A percentile compares a stretch with the other conserved stretches of the same genome.
phyloP scores from a whole-genome alignment of 1,140 invertebrate species.

The Conus betulinus region DNA sequence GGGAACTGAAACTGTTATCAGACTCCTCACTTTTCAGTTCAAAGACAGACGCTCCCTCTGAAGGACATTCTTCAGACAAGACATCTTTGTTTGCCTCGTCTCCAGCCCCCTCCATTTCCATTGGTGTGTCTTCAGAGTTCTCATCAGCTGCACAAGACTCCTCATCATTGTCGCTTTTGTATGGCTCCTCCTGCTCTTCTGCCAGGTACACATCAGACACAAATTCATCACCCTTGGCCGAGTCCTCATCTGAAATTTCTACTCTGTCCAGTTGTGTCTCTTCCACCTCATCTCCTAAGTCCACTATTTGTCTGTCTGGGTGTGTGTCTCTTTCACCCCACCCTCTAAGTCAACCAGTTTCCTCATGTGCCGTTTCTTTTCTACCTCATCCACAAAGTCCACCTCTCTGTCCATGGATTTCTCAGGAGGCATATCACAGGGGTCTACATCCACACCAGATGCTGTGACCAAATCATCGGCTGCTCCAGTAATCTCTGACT shows the following conservation, averaged over 20 bases:
- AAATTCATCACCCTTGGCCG: background rate
- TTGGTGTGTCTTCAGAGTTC: background rate
- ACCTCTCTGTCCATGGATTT: background rate
- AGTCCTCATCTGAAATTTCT: background rate
- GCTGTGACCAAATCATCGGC: background rate
- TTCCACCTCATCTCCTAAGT: background rate
- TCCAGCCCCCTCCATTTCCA: background rate
- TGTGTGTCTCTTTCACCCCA: too few species aligned
- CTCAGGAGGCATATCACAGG: background rate
- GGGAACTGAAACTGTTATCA: background rate
- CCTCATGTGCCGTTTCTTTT: background rate
- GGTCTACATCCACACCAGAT: background rate
- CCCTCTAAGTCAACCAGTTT: too few species aligned
- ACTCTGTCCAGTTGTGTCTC: background rate
- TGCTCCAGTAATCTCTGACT: background rate
- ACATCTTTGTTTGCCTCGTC: background rate
- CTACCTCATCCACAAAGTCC: background rate
- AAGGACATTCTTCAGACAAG: background rate
- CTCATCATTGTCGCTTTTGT: conserved; percentile 2
- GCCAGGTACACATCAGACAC: conserved; percentile 25
- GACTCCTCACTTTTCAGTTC: conserved; percentile 29
- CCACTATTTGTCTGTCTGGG: background rate
- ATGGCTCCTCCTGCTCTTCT: conserved; percentile 18
- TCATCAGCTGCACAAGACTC: background rate
- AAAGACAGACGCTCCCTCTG: background rate